A percentile compares a stretch with the other conserved stretches of the same genome.
phyloP scores from a whole-genome alignment of 2,797 vertebrate genomes.

The Catostomus latipinnis region DNA sequence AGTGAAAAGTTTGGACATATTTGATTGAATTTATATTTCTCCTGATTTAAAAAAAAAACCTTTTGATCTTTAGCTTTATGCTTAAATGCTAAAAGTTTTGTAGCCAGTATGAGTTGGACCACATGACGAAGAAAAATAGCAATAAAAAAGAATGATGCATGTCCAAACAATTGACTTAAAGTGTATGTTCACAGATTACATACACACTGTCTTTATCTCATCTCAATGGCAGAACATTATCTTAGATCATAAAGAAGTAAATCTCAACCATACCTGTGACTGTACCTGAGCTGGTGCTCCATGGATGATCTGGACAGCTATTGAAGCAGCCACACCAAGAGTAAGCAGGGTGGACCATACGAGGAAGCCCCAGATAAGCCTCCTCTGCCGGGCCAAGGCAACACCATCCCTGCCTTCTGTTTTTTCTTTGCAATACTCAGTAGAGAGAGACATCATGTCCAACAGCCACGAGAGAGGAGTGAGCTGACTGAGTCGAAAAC shows the following conservation, averaged over 20 bases:
- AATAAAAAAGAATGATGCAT: too few species aligned
- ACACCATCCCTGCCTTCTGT: constrained; percentile 10
- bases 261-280: constrained; percentile 2
- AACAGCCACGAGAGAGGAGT: constrained; percentile 14
- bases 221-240: not conserved
- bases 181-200: not conserved
- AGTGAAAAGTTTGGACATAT: too few species aligned
- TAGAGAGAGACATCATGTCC: constrained; percentile 66
- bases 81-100: too few species aligned
- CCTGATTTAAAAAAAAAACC: too few species aligned
- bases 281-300: constrained; percentile 19
- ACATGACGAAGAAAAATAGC: too few species aligned
- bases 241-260: not conserved
- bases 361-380: constrained; percentile 66
- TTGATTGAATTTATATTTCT: too few species aligned
- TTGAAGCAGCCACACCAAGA: constrained; percentile 60
- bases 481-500: not conserved
- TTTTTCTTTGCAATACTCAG: constrained; percentile 44
- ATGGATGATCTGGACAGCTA: constrained; percentile 65
- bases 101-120: too few species aligned
- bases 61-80: too few species aligned
- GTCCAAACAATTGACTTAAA: not conserved
- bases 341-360: constrained; percentile 73
- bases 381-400: constrained; percentile 41
- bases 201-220: not conserved